phyloP scores from a whole-genome alignment of 2,888 invertebrate genomes.

The Papilio protenor region DNA sequence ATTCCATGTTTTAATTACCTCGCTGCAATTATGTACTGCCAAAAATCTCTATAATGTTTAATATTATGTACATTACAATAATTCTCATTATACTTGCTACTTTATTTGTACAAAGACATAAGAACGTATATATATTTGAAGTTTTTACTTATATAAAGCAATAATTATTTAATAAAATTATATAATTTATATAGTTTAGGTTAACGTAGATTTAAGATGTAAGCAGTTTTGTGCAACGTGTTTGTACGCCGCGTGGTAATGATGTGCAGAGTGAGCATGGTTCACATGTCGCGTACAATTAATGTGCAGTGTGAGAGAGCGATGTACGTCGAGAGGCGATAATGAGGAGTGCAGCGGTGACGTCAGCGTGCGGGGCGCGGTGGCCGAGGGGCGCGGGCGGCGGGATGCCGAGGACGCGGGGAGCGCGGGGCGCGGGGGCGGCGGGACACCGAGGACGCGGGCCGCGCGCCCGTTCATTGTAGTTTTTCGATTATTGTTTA shows the following conservation, averaged over 20 bases:
- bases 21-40: conserved; percentile 29
- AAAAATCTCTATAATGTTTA: conserved; percentile 11
- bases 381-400: conserved; percentile 53
- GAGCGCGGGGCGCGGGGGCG: conserved; percentile 51
- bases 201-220: not conserved
- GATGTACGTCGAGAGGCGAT: conserved; percentile 63
- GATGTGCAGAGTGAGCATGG: conserved; percentile 7
- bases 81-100: not conserved
- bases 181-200: not conserved
- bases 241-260: not conserved
- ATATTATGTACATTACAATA: not conserved
- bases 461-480: conserved; percentile 83
- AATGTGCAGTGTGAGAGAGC: conserved; percentile 43
- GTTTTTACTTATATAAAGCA: not conserved
- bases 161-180: not conserved
- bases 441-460: conserved; percentile 72
- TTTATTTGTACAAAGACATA: not conserved
- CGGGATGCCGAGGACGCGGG: conserved; percentile 57
- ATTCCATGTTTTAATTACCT: conserved; percentile 32
- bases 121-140: not conserved
- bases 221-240: not conserved
- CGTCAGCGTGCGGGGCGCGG: conserved; percentile 46
- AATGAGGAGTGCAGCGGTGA: too few species aligned
- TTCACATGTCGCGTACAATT: conserved; percentile 37
- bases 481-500: conserved; percentile 85